These are phyloP conservation scores for Psococerastis gibbosa DNA, from an alignment of 2,888 invertebrate species.

Conservation along the genomic window DNA sequence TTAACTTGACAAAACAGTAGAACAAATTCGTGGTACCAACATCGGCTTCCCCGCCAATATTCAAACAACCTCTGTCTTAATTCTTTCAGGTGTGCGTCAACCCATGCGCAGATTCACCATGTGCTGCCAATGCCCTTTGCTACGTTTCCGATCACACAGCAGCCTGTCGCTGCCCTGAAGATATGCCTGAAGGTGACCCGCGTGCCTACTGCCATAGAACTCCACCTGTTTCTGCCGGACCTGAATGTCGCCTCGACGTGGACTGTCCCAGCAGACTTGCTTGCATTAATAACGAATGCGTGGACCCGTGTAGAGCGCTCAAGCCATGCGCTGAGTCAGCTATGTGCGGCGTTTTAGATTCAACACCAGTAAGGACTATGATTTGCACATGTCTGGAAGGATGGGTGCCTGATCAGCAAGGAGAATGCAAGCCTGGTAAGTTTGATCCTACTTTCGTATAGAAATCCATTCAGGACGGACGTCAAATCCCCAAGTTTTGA, in stretches of 20 bases:
- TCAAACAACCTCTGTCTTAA: no score
- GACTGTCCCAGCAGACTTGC: slow-evolving; percentile 67
- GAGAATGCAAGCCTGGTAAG: slow-evolving; percentile 50
- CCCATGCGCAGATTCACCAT: slow-evolving; percentile 58
- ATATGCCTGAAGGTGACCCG: slow-evolving; percentile 62
- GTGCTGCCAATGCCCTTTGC: slow-evolving; percentile 68
- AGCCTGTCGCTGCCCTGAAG: slow-evolving; percentile 63
- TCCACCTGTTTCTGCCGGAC: slow-evolving; percentile 31
- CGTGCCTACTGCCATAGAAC: slow-evolving; percentile 49
- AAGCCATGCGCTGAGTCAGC: slow-evolving; percentile 58
- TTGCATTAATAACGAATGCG: slow-evolving; percentile 58
- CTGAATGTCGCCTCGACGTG: slow-evolving; percentile 55
- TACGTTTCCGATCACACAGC: slow-evolving; percentile 62
- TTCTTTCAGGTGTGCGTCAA: slow-evolving; percentile 38
- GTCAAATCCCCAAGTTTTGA: slow-evolving; percentile 5
- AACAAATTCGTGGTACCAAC: no score
- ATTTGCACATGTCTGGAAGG: slow-evolving; percentile 75
- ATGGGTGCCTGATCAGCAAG: slow-evolving; percentile 59
- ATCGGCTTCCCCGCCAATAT: no score
- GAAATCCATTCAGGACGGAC: slow-evolving; percentile 8
- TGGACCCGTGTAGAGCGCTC: slow-evolving; percentile 55
- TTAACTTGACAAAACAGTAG: no score
- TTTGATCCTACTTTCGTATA: no score
- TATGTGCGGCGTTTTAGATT: slow-evolving; percentile 64
- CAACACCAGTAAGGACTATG: slow-evolving; percentile 69